Conservation (phyloP, 1,140 invertebrate genomes). For the Eriocheir sinensis region DNA sequence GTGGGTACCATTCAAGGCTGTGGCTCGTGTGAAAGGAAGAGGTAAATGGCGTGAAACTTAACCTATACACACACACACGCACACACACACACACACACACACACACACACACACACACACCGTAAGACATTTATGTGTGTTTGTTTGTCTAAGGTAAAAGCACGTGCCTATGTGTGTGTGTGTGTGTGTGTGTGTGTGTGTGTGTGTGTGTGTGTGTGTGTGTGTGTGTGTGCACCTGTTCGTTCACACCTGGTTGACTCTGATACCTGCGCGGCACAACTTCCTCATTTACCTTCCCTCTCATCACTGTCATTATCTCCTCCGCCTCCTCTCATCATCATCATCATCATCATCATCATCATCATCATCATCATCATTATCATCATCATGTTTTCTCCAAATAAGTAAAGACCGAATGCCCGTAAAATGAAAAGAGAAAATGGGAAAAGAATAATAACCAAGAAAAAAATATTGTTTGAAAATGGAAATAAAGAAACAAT, state of each 20-base stretch:
- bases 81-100: background rate
- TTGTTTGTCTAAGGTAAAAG: background rate
- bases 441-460: background rate
- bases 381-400: background rate
- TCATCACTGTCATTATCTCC: background rate
- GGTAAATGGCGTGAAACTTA: background rate
- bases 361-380: background rate
- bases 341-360: background rate
- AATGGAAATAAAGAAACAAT: background rate
- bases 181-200: background rate
- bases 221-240: constrained; percentile 27
- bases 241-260: background rate
- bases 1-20: background rate
- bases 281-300: background rate
- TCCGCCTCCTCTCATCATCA: background rate
- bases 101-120: background rate
- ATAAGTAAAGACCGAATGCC: background rate
- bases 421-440: background rate
- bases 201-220: background rate
- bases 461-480: background rate
- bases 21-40: background rate
- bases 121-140: background rate
- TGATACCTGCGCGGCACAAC: background rate
- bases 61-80: background rate
- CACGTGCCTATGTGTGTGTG: background rate